Evolutionary conservation across 2,797 vertebrate genomes (phyloP), one percentile per base, ranked within the genome.

Genomic region (Mus spretus): DNA sequence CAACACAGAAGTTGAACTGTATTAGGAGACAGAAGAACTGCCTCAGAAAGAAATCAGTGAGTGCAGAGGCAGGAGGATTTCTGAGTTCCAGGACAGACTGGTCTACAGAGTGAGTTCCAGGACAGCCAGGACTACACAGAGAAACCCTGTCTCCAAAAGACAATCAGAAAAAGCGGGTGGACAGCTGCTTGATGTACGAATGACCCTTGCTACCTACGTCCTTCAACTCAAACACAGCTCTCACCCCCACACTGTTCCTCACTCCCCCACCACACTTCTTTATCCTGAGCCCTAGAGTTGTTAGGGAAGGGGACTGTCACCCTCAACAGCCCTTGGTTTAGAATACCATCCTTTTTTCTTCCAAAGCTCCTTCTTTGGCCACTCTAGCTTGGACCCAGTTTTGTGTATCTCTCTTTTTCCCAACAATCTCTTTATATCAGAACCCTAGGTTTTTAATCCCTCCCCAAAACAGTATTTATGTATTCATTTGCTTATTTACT

Each of bases 361-460:
- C 47, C 59, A 59, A 85, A 94, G 61, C 26, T 81, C 87, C 47
- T 79, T 94, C 5, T n/a, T 61, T 91, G 37, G 91, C 77, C n/a
- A 57, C 78, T 40, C 75, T n/a, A 82, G 17, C 87, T 89, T 85
- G 37, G 55, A 44, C 74, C 50, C 12, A n/a, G 31, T 6, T 24
- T 65, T 79, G 34, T 19, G 1, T 40, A 53, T 20, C 57, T 65
- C 86, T 92, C 75, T 96, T 88, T 37, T 92, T 82, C 53, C 34
- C 44, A 83, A 59, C 1, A 3, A 26, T 93, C n/a, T 40, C 93
- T 93, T 34, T 87, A 78, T 1, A 89, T 59, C 44, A 92, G 93
- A 81, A 10, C 13, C 28, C 72, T 93, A 93, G 44, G 81, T 93
- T 96, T 97, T 37, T 72, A 37, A 72, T 72, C 70, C 8, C 65